These are phyloP conservation scores for Todiramphus chloris DNA, from an alignment of 2,113 vertebrate species.

Conservation along the genomic window DNA sequence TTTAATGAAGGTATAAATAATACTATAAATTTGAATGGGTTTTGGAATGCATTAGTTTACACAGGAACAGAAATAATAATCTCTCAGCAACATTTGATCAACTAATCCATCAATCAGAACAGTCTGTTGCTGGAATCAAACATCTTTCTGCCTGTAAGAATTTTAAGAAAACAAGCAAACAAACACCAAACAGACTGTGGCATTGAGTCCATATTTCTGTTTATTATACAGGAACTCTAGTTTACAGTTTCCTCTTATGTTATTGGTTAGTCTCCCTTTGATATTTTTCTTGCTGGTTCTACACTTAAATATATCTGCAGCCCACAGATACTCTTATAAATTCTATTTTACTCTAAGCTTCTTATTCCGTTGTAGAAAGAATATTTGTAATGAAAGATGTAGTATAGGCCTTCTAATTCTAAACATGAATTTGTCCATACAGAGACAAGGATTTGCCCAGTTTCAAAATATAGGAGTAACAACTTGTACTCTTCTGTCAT, in stretches of 20 bases:
- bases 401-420: not conserved
- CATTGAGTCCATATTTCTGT: not conserved
- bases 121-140: not conserved
- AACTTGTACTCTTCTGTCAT: not conserved
- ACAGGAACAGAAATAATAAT: conserved; percentile 11
- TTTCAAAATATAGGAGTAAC: not conserved
- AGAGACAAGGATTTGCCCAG: not conserved
- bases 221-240: not conserved
- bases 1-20: conserved; percentile 8
- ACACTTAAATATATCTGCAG: not conserved
- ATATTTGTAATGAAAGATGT: not conserved
- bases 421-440: not conserved
- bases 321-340: not conserved
- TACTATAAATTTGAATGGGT: not conserved
- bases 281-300: conserved; percentile 35
- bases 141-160: not conserved
- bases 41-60: conserved; percentile 19
- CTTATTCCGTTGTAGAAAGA: not conserved
- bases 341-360: conserved; percentile 17
- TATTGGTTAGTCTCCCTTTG: not conserved
- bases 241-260: not conserved
- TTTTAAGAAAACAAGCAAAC: not conserved
- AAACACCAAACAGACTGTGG: not conserved
- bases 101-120: conserved; percentile 6
- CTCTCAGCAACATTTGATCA: not conserved